Evolutionary conservation across 1,140 invertebrate genomes (phyloP).

Genomic region (Pseudomyrmex cubaensis): DNA sequence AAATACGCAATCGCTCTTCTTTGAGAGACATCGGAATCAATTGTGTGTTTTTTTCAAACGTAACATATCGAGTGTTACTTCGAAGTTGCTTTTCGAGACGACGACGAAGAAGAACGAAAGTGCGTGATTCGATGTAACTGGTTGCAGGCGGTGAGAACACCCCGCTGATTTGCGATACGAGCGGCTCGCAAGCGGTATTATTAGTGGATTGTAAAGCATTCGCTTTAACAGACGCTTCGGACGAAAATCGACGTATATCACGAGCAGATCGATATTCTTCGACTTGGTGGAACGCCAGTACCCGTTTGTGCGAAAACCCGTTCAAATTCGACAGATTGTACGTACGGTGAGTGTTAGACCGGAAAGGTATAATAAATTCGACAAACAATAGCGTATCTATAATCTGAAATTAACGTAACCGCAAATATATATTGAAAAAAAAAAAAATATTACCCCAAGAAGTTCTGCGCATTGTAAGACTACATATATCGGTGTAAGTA

Average conservation of each 20-base stretch:
- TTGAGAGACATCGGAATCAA: neutral
- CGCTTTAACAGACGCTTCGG: neutral
- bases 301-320: neutral
- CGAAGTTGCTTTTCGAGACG: slow-evolving; percentile 10
- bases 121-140: slow-evolving; percentile 4
- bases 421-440: neutral
- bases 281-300: neutral
- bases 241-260: neutral
- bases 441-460: neutral
- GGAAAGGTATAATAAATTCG: slow-evolving; percentile 30
- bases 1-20: neutral
- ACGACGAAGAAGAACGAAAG: slow-evolving; percentile 15
- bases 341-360: neutral
- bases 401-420: slow-evolving; percentile 24
- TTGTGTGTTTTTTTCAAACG: neutral
- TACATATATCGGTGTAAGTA: neutral
- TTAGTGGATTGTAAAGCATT: slow-evolving; percentile 54
- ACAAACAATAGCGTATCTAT: slow-evolving; percentile 30
- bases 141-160: slow-evolving; percentile 19
- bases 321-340: slow-evolving; percentile 2
- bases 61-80: neutral
- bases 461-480: neutral
- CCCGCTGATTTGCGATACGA: slow-evolving; percentile 46
- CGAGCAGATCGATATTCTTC: neutral
- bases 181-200: slow-evolving; percentile 32